These are phyloP conservation scores for Melanargia galathea DNA, from an alignment of 2,888 invertebrate genomes.

Conservation along the genomic window DNA sequence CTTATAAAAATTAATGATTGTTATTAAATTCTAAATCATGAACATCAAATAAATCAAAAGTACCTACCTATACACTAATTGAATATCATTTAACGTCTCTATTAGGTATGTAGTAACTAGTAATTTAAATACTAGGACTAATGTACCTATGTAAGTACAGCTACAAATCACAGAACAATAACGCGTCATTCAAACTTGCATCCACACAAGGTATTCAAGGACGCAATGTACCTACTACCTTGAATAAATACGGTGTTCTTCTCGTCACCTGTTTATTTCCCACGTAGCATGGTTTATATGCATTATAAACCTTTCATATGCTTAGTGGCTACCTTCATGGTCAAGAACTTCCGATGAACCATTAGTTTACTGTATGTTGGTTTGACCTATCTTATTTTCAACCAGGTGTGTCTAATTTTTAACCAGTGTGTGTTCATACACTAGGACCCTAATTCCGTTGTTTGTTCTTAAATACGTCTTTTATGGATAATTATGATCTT, in stretches of 20 bases:
- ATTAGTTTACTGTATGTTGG: no score
- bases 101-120: neutral
- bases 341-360: neutral
- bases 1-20: neutral
- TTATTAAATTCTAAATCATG: neutral
- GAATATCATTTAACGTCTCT: neutral
- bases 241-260: constrained; percentile 3
- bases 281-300: constrained; percentile 27
- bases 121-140: constrained; percentile 8
- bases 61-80: neutral
- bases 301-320: neutral
- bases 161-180: constrained; percentile 26
- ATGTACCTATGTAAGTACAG: neutral
- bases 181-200: constrained; percentile 19
- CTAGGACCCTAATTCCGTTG: no score
- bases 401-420: no score
- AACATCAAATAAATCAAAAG: neutral
- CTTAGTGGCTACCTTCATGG: constrained; percentile 11
- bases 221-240: constrained; percentile 1
- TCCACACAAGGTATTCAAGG: constrained; percentile 28
- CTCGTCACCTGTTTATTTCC: constrained; percentile 29
- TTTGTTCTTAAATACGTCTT: no score
- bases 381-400: no score
- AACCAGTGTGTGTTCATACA: no score
- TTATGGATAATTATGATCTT: no score